phyloP scores from a whole-genome alignment of 2,888 invertebrate genomes.

The Neoitamus cyanurus region DNA sequence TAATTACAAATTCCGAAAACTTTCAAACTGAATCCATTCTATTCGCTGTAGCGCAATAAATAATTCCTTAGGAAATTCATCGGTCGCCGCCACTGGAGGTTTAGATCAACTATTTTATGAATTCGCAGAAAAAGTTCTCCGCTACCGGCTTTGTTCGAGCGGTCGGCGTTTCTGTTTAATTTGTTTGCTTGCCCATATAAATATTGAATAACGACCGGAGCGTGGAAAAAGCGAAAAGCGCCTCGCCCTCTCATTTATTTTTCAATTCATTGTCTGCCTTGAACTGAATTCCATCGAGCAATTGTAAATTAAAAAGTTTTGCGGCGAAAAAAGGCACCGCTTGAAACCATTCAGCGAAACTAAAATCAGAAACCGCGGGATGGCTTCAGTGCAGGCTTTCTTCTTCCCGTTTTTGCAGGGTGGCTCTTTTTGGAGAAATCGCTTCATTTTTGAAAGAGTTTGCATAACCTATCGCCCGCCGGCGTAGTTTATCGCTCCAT shows the following conservation, averaged over 20 bases:
- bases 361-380: not conserved
- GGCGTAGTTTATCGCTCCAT: not conserved
- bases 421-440: not conserved
- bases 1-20: not conserved
- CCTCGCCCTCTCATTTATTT: not conserved
- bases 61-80: not conserved
- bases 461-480: not conserved
- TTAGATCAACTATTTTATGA: not conserved
- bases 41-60: not conserved
- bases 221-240: not conserved
- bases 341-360: not conserved
- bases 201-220: not conserved
- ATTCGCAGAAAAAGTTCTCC: not conserved
- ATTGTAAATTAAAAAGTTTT: constrained; percentile 32
- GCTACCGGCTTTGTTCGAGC: not conserved
- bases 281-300: not conserved
- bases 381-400: not conserved
- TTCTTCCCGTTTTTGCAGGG: not conserved
- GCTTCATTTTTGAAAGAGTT: constrained; percentile 7
- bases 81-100: not conserved
- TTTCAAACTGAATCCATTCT: not conserved
- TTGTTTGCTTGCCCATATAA: not conserved
- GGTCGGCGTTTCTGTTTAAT: not conserved
- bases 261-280: constrained; percentile 30
- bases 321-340: not conserved